phyloP scores from a whole-genome alignment of 2,113 vertebrate genomes.

The Psephotus haematonotus region DNA sequence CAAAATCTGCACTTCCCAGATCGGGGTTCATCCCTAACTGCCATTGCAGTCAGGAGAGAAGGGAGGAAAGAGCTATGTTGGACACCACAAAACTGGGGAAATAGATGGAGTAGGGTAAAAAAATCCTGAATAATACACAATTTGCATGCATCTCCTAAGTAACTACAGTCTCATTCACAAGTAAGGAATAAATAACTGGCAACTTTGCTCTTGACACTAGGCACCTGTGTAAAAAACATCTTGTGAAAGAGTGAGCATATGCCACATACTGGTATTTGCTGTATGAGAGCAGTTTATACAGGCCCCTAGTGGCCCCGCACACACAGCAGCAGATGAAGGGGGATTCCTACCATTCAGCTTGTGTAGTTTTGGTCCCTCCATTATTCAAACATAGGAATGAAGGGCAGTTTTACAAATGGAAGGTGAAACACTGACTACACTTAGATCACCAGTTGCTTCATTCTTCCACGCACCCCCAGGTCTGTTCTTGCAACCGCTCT shows the following conservation, averaged over 20 bases:
- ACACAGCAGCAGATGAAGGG: constrained; percentile 78
- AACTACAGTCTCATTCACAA: neutral
- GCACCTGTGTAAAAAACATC: constrained; percentile 30
- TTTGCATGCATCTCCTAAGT: neutral
- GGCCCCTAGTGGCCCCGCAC: constrained; percentile 89
- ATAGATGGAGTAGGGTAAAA: neutral
- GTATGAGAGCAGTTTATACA: constrained; percentile 80
- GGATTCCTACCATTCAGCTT: constrained; percentile 61
- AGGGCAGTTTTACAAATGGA: neutral
- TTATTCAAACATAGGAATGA: neutral
- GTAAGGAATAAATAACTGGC: neutral
- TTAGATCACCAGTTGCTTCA: neutral
- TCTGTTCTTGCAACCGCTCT: neutral
- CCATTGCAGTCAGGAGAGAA: neutral
- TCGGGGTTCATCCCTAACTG: neutral
- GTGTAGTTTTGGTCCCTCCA: constrained; percentile 24
- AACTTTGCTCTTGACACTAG: neutral
- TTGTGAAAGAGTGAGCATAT: constrained; percentile 58
- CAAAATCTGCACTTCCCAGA: neutral
- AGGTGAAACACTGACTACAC: neutral
- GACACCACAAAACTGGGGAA: neutral
- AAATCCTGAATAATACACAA: neutral
- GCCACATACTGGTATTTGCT: constrained; percentile 49
- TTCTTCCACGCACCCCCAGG: neutral
- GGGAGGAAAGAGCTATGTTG: rapidly evolving